Evolutionary conservation across 2,797 vertebrate genomes (phyloP), one percentile per base, ranked within the genome.

Genomic region (Hippoglossus hippoglossus): DNA sequence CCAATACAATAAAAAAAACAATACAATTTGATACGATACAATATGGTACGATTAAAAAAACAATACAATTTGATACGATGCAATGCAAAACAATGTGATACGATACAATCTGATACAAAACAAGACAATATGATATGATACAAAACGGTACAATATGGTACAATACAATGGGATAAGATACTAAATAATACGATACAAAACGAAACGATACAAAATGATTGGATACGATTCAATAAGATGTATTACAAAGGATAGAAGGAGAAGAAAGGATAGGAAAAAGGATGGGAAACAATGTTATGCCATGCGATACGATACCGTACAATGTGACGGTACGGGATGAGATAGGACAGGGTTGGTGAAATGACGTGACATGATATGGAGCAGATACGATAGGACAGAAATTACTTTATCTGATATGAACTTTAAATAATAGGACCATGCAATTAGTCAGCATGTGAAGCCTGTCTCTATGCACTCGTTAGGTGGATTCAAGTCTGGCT

Each of bases 391-490:
- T 4, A 15, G 16, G 51, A 70, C 15, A 50, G 62, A 13, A 41
- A 22, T 52, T 19, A 31, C 10, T 50, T 64, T 2, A 46, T 67
- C 34, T 50, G 22, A 73, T 39, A 36, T 75, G 19, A 51, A 51
- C 21, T 13, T 68, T 5, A 66, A 62, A 67, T 68, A 46, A 63
- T 31, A 50, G 4, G 22, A 6, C 54, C 6, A n/a, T 57, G 36
- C 47, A 57, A 61, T 31, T 24, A 58, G 41, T 61, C 51, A 39
- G 47, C 36, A 69, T 70, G 44, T 56, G 24, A 67, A 66, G 28
- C 7, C 46, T 55, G 49, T 57, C 66, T 67, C 47, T 21, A 0
- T 53, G 31, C 34, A 65, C 63, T 62, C 52, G 76, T 80, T 71
- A 69, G 41, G 34, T 36, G 24, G 36, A 28, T 67, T 67, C 19